These are phyloP conservation scores for Acleris literana DNA, from an alignment of 2,888 invertebrate genomes.

Conservation along the genomic window DNA sequence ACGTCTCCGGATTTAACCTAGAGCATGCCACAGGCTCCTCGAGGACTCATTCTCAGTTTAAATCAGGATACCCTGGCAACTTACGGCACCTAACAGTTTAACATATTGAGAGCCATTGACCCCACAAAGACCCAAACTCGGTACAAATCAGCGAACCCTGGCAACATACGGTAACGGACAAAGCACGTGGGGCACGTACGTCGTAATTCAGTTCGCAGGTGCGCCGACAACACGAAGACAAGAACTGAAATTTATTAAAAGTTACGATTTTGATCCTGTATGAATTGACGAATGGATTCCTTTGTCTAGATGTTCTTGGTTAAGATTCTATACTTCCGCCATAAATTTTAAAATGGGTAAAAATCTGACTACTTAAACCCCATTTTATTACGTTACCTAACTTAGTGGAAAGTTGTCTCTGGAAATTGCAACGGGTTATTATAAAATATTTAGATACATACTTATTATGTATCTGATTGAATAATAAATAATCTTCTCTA, in stretches of 20 bases:
- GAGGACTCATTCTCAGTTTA: constrained; percentile 5
- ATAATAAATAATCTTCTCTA: neutral
- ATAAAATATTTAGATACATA: neutral
- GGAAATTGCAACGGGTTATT: too few relatives aligned
- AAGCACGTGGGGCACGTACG: constrained; percentile 59
- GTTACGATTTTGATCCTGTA: constrained; percentile 40
- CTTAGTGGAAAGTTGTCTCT: too few relatives aligned
- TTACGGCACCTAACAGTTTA: neutral
- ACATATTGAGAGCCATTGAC: neutral
- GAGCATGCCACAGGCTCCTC: constrained; percentile 14
- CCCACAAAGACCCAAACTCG: neutral
- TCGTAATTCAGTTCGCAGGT: constrained; percentile 74
- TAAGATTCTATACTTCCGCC: too few relatives aligned
- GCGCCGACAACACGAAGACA: constrained; percentile 67
- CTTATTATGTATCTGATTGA: neutral
- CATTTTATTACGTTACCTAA: too few relatives aligned
- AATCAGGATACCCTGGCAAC: too few relatives aligned
- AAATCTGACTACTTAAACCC: too few relatives aligned
- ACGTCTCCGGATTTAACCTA: constrained; percentile 30
- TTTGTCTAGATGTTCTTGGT: neutral
- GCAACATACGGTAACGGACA: constrained; percentile 49
- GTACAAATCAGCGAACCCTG: neutral
- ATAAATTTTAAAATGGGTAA: too few relatives aligned
- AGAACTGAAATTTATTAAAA: constrained; percentile 75
- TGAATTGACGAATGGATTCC: constrained; percentile 26